Evolutionary conservation across 2,113 vertebrate species (phyloP).

Genomic region (Coptodon bakossiorum): DNA sequence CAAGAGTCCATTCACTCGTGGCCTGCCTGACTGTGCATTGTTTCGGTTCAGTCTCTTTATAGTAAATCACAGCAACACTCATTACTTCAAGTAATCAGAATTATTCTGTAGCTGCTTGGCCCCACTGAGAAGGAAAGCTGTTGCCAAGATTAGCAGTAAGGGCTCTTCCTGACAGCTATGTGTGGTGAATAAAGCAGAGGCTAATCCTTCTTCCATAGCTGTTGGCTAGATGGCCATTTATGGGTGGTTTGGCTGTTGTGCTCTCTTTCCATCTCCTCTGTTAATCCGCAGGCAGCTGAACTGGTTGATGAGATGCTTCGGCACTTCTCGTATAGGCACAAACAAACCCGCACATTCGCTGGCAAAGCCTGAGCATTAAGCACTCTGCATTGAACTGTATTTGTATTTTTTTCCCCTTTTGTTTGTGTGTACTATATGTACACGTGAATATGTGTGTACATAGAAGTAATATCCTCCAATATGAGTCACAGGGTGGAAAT

Average conservation of each 20-base stretch:
- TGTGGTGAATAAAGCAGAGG: conserved; percentile 33
- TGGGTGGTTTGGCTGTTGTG: conserved; percentile 41
- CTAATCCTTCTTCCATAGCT: conserved; percentile 50
- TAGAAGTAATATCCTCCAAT: conserved; percentile 38
- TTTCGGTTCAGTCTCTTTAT: not conserved
- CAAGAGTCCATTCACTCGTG: not conserved
- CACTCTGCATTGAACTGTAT: not conserved
- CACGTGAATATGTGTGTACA: not conserved
- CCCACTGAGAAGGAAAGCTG: not conserved
- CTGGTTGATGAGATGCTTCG: conserved; percentile 44
- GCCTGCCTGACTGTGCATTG: not conserved
- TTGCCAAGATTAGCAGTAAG: conserved; percentile 34
- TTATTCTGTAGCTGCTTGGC: not conserved
- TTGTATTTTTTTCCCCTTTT: not conserved
- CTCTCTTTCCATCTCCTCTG: conserved; percentile 39
- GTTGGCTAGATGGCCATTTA: conserved; percentile 52
- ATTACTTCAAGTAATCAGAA: not conserved
- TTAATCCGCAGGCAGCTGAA: conserved; percentile 52
- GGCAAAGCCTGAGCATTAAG: conserved; percentile 1
- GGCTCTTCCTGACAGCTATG: conserved; percentile 7
- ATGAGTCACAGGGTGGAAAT: conserved; percentile 58
- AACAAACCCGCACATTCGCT: conserved; percentile 18
- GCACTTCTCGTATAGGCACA: conserved; percentile 19
- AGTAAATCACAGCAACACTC: not conserved
- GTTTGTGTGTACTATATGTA: not conserved